Evolutionary conservation across 2,113 vertebrate species (phyloP), one percentile per base, ranked within the genome.

Genomic region (Corythaeola cristata): DNA sequence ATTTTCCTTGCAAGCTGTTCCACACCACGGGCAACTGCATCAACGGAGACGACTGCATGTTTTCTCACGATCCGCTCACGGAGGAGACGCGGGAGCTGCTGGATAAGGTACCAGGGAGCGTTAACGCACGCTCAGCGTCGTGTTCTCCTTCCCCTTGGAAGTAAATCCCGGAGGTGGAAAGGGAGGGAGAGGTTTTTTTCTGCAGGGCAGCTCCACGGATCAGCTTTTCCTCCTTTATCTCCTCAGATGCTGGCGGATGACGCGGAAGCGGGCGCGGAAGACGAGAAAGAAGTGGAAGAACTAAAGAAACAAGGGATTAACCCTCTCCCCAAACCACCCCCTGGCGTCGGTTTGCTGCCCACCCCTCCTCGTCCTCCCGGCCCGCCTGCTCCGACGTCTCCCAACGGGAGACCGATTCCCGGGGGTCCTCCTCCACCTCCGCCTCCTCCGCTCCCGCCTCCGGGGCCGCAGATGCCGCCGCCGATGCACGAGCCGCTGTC

Each of bases 261-360:
- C 9, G 99, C 99, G 0, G 99, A 99, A 92, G 99, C 99, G 0
- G 99, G 99, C 7, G 99, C 99, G 0, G 99, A 99, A 92, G 99
- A 99, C 3, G 99, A 99, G 94, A 99, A 99, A 93, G 99, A 99
- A 82, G 99, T 99, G 9, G 99, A 99, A 88, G 99, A 99, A 73
- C 96, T 99, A n/a, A 99, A 99, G 93, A 99, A 99, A 87, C 99
- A 99, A 78, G 99, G 99, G 50, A 99, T 99, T 94, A 99, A 99
- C 60, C 99, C 99, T 6, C 97, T 99, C 32, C 99, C 99, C 14
- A 99, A 99, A 85, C 99, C 99, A 0, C 99, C 99, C 4, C 99
- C 99, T 0, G 99, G 99, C 0, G 99, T 99, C 15, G 99, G 99
- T 2, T 96, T 99, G 79, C 97, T 99, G 55, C 99, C 99, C 41